A percentile compares a stretch with the other conserved stretches of the same genome.
Conservation (phyloP, 2,888 invertebrate species). For the Erebia epiphron region DNA sequence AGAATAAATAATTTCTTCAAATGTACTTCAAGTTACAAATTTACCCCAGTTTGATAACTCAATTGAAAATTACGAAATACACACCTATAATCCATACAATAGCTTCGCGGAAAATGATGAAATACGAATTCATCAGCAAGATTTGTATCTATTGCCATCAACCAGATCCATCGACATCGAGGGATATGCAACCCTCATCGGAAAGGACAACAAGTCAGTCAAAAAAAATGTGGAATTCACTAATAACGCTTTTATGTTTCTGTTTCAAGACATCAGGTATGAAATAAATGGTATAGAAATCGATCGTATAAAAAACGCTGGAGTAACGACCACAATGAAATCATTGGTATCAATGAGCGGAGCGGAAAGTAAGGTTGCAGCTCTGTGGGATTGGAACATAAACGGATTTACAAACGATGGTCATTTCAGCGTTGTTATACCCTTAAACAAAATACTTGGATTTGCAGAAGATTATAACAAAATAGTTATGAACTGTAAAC, state of each 20-base stretch:
- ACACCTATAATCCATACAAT: neutral
- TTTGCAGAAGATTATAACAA: too few species aligned
- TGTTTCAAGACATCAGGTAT: neutral
- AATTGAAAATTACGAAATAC: neutral
- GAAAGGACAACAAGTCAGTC: neutral
- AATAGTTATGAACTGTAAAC: too few species aligned
- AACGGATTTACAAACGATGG: too few species aligned
- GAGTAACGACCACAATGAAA: neutral
- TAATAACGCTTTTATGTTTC: neutral
- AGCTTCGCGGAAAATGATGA: neutral
- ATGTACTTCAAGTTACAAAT: neutral
- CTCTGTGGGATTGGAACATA: too few species aligned
- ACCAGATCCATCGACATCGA: neutral
- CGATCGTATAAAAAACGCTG: neutral
- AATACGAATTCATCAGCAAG: neutral
- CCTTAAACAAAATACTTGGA: too few species aligned
- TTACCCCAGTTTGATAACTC: neutral
- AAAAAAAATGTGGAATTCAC: neutral
- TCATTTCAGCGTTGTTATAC: too few species aligned
- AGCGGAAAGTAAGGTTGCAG: too few species aligned
- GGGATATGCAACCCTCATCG: neutral
- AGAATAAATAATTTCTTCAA: too few species aligned
- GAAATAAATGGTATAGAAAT: neutral
- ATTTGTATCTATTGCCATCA: neutral
- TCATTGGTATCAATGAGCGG: neutral